A percentile compares a stretch with the other conserved stretches of the same genome.
Evolutionary conservation across 2,113 vertebrate genomes (phyloP).

Genomic region (Anhinga anhinga): DNA sequence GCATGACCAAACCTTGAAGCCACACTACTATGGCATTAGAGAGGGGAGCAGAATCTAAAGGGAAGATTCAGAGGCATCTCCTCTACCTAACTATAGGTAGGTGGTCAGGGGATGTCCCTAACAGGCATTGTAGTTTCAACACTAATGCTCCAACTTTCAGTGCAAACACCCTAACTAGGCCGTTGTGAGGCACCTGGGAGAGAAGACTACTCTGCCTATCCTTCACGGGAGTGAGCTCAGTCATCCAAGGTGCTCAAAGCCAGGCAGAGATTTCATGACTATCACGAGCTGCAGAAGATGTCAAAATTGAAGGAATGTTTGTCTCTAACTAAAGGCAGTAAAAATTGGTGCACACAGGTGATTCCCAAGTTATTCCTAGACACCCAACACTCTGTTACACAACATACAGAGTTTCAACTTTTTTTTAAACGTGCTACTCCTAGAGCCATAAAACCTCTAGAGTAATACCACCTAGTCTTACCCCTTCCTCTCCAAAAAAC

Average conservation of each 20-base stretch:
- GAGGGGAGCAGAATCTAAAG: neutral
- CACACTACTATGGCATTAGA: neutral
- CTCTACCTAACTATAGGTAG: neutral
- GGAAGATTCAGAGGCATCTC: neutral
- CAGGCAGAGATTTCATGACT: neutral
- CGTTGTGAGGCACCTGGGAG: neutral
- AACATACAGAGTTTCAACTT: rapidly evolving
- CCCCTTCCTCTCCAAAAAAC: neutral
- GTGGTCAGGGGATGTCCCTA: neutral
- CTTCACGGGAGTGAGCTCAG: neutral
- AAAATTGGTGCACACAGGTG: rapidly evolving
- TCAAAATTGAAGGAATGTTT: neutral
- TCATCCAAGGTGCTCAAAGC: neutral
- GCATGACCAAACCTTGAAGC: neutral
- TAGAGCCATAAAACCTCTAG: neutral
- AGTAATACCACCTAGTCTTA: neutral
- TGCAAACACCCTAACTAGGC: neutral
- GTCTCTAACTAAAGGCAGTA: neutral
- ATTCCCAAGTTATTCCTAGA: neutral
- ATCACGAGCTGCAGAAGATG: neutral
- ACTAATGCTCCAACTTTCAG: neutral
- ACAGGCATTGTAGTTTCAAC: neutral
- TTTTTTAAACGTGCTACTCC: neutral
- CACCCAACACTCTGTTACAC: neutral
- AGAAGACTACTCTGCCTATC: neutral